Evolutionary conservation across 2,113 vertebrate species (phyloP), one percentile per base, ranked within the genome.

Genomic region (Lagopus leucura): DNA sequence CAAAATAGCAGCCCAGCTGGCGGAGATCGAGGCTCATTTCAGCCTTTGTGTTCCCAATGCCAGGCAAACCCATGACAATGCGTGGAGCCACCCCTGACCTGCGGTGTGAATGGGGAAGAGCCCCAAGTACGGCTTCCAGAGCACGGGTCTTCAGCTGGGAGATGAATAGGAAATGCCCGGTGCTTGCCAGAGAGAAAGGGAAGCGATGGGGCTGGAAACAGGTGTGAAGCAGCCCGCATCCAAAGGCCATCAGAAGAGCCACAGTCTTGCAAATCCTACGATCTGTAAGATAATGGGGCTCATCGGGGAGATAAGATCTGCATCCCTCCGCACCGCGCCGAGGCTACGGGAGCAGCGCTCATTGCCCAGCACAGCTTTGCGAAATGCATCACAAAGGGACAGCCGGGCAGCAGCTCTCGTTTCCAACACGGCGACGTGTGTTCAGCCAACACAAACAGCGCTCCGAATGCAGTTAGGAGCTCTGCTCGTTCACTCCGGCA

Each of bases 161-260:
- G 16, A 87, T 86, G 90, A 84, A 73, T 17, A 3, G 6, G 14
- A 80, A 89, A 52, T 4, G 55, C 38, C 78, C 55, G 24, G 9
- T 28, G 54, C 54, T 69, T 17, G 28, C 75, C 3, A 3, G 25
- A 80, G 25, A 77, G 84, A 40, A 48, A 76, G 32, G 34, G 74
- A 77, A 55, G 22, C 64, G 78, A 91, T 64, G 89, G 79, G 32
- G 3, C 34, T 77, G 79, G 70, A 93, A 88, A 30, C 55, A 89
- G 72, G 91, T 89, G 94, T 76, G 93, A 97, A 94, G 69, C 87
- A 66, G 73, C 54, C 42, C 74, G 34, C 67, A 22, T 42, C 45
- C 5, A 7, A 11, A 43, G 47, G 65, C 90, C 80, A 20, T 83
- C 75, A 43, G 38, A 36, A 71, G 38, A 92, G 22, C 3, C 67